These are phyloP conservation scores for Philhelius pedissequus DNA, from an alignment of 2,888 invertebrate species.

Conservation along the genomic window DNA sequence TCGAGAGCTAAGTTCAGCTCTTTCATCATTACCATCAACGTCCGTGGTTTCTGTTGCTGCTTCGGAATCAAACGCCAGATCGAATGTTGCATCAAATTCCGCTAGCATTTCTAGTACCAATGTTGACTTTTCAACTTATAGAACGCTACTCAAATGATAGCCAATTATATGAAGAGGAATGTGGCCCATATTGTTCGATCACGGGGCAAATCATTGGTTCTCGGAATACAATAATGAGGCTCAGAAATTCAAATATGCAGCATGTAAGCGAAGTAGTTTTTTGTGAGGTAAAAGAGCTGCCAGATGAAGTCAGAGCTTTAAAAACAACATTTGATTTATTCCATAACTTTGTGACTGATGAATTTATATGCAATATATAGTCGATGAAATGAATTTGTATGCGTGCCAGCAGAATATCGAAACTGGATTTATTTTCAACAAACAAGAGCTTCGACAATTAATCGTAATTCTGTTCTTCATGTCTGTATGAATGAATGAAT, in stretches of 20 bases:
- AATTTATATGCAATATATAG: neutral
- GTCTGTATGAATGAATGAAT: no score
- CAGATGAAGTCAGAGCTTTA: neutral
- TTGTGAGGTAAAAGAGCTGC: neutral
- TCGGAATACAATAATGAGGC: neutral
- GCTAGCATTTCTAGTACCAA: no score
- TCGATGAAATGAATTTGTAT: neutral
- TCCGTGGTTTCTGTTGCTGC: neutral
- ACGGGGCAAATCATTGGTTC: no score
- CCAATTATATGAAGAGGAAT: neutral
- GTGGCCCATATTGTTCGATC: neutral
- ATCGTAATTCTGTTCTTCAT: neutral
- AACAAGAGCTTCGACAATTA: neutral
- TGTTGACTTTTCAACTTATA: neutral
- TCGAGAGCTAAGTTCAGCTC: neutral
- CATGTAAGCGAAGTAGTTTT: neutral
- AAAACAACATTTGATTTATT: conserved; percentile 1
- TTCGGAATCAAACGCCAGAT: no score
- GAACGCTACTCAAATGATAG: neutral
- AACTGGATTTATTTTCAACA: neutral
- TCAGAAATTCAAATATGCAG: neutral
- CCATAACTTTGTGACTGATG: neutral
- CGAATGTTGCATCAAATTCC: no score
- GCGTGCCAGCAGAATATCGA: neutral
- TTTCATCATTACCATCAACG: neutral